Conservation (phyloP, 1,140 invertebrate species). For the Procambarus clarkii region DNA sequence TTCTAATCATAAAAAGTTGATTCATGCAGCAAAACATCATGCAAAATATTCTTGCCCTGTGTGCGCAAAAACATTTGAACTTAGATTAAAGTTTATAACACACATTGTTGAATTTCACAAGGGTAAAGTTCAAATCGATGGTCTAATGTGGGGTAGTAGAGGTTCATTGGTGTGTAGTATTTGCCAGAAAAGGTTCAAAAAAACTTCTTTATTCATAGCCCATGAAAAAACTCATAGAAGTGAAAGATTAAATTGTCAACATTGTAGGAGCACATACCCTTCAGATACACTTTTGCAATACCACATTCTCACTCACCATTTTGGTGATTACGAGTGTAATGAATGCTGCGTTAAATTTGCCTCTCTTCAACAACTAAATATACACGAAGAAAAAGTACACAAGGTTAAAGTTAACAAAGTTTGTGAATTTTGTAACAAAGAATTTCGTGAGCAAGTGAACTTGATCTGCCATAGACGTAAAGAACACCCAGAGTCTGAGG, state of each 20-base stretch:
- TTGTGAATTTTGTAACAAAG: slow-evolving; percentile 64
- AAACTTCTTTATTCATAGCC: slow-evolving; percentile 44
- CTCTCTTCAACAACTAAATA: slow-evolving; percentile 42
- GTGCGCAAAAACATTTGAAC: slow-evolving; percentile 36
- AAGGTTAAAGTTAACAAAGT: slow-evolving; percentile 6
- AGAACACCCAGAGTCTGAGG: slow-evolving; percentile 55
- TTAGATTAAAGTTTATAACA: slow-evolving; percentile 37
- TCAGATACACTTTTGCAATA: slow-evolving; percentile 28
- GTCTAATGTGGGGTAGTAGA: slow-evolving; percentile 40
- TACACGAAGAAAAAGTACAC: slow-evolving; percentile 59
- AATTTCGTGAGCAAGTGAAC: slow-evolving; percentile 35
- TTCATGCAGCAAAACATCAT: slow-evolving; percentile 7
- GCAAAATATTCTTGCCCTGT: slow-evolving; percentile 36
- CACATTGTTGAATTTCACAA: slow-evolving; percentile 53
- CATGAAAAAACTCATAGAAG: slow-evolving; percentile 61
- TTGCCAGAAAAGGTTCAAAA: slow-evolving; percentile 56
- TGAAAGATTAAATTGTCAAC: slow-evolving; percentile 33
- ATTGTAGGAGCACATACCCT: slow-evolving; percentile 45
- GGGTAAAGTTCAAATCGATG: slow-evolving; percentile 50
- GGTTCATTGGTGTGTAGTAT: slow-evolving; percentile 44
- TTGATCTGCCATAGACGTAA: slow-evolving; percentile 61
- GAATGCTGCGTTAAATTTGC: slow-evolving; percentile 57
- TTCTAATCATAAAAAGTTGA: slow-evolving; percentile 42
- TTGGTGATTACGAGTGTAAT: slow-evolving; percentile 57
- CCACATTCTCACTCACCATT: slow-evolving; percentile 56